Conservation (phyloP, 2,113 vertebrate genomes). For the Dinomys branickii region DNA sequence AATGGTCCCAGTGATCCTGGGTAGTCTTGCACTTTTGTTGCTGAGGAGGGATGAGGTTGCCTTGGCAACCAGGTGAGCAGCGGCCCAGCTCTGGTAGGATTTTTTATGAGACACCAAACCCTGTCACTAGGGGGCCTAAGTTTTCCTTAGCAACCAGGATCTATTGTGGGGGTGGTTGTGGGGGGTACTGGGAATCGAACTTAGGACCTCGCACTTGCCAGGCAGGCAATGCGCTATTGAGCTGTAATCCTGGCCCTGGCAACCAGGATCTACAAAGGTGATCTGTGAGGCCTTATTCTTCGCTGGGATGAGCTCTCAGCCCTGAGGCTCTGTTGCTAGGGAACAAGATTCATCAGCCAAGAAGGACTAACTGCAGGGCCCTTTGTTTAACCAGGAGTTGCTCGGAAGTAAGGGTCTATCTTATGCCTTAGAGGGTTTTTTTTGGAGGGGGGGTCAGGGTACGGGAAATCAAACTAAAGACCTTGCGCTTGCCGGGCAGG, state of each 20-base stretch:
- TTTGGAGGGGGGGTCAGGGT: too few species aligned
- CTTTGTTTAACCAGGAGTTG: background rate
- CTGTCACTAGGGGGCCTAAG: background rate
- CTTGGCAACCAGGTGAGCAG: constrained; percentile 61
- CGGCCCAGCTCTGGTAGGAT: constrained; percentile 4
- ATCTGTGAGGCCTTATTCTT: constrained; percentile 29
- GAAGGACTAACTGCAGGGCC: background rate
- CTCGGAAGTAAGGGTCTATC: too few species aligned
- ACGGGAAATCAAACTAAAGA: too few species aligned
- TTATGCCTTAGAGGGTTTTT: background rate
- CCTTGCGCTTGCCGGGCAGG: too few species aligned
- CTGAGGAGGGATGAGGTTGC: constrained; percentile 29
- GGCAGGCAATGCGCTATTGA: too few species aligned
- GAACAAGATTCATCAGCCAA: constrained; percentile 52
- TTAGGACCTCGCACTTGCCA: too few species aligned
- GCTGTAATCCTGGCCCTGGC: background rate
- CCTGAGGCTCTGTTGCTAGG: constrained; percentile 55
- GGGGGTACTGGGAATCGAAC: too few species aligned
- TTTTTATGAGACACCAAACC: constrained; percentile 39
- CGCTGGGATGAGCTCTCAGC: background rate
- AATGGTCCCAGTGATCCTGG: too few species aligned
- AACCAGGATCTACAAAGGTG: constrained; percentile 60
- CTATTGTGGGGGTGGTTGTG: background rate
- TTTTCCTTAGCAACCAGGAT: constrained; percentile 63
- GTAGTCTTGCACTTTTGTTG: background rate